Evolutionary conservation across 2,888 invertebrate genomes (phyloP), one percentile per base, ranked within the genome.

Genomic region (Drosophila bunnanda): DNA sequence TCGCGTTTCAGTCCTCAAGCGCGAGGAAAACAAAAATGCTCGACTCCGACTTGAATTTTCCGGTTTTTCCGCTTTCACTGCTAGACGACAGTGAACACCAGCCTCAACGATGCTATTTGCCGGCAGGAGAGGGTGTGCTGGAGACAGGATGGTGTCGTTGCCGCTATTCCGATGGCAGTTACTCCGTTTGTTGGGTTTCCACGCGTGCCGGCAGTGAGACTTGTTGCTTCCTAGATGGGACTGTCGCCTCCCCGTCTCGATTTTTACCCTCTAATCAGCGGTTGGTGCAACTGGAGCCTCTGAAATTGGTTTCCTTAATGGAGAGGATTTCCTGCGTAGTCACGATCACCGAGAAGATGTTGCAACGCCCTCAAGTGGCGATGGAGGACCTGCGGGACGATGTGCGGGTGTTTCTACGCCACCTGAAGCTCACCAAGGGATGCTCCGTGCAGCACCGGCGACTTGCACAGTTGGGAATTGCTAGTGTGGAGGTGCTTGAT

Each of bases 161-260:
- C 57, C 44, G 48, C 5, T 69, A 86, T 2, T 41, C 70, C 22
- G 72, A 77, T 22, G 68, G 56, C 20, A 67, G 53, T 13, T 82
- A 66, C 68, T 59, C 74, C 6, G 48, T 91, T 25, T 88, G 90
- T 10, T 82, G 82, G 32, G 65, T 90, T 44, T 66, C 62, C 34
- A 68, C 76, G 5, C 77, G 88, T 13, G 68, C 66, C 0, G 69
- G 66, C 12, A 60, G 73, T 6, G 69, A 71, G 25, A 66, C 77
- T n/a, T 85, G 82, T 73, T 83, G 90, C 72, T 90, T 83, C 43
- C 25, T 91, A 44, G 90, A 90, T 60, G 55, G 65, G 20, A 46
- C 74, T 13, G 90, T 91, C 34, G 72, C 90, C 1, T 77, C 76
- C 8, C 50, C 6, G 0, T 9, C 44, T 2, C 20, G 36, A 3